Evolutionary conservation across 2,113 vertebrate genomes (phyloP).

Genomic region (Psilopsiagon aurifrons): DNA sequence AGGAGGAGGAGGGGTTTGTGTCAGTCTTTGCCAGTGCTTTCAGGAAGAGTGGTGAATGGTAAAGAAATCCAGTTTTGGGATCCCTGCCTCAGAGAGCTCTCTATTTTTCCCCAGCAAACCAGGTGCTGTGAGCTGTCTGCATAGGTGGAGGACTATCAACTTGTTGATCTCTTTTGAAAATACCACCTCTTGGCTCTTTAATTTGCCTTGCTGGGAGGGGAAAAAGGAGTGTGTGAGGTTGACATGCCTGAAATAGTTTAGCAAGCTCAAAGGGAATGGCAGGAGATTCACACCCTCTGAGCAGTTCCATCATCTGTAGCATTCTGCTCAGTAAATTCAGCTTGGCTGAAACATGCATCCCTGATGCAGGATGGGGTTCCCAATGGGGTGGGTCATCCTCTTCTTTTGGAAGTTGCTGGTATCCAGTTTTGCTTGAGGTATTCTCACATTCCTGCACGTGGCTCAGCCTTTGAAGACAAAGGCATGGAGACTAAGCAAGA

Average conservation of each 20-base stretch:
- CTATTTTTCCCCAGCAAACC: not conserved
- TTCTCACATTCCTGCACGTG: not conserved
- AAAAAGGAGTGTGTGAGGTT: slow-evolving; percentile 25
- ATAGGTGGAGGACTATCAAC: not conserved
- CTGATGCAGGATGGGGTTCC: not conserved
- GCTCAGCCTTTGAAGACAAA: not conserved
- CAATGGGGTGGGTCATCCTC: not conserved
- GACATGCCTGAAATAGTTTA: slow-evolving; percentile 42
- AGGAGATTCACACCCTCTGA: not conserved
- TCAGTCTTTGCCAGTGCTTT: not conserved
- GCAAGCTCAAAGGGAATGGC: not conserved
- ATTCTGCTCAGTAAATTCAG: not conserved
- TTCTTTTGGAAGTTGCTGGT: not conserved
- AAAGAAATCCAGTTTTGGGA: not conserved
- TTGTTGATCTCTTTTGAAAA: not conserved
- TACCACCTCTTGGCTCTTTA: not conserved
- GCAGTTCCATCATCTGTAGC: not conserved
- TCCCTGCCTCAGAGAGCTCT: not conserved
- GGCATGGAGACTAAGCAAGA: not conserved
- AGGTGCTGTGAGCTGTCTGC: not conserved
- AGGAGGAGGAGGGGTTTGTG: not conserved
- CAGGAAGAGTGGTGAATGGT: not conserved
- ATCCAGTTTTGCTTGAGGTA: not conserved
- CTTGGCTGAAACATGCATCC: not conserved
- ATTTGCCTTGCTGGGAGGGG: not conserved